A percentile compares a stretch with the other conserved stretches of the same genome.
Evolutionary conservation across 92 coral and sea anemone genomes (phyloP).

Genomic region (Phenganax stokvisi): DNA sequence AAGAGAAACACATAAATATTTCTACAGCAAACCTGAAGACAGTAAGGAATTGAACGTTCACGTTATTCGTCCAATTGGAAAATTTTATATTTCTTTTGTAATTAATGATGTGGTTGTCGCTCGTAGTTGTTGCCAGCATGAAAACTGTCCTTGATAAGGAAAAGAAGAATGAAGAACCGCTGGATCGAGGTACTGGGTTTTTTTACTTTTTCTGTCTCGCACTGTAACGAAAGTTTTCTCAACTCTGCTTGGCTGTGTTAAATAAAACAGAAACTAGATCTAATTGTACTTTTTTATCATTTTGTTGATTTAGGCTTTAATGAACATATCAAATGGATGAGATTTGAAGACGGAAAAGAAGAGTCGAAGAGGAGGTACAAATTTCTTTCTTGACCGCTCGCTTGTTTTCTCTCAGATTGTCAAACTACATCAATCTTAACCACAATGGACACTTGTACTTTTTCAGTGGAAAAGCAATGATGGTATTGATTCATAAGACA

Average conservation of each 20-base stretch:
- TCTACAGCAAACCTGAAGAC: slow-evolving; percentile 64
- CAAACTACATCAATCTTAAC: not conserved
- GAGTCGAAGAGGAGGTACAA: slow-evolving; percentile 61
- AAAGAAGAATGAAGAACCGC: slow-evolving; percentile 33
- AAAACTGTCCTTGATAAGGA: slow-evolving; percentile 48
- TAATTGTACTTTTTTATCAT: not conserved
- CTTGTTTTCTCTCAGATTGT: not conserved
- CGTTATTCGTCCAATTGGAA: not conserved
- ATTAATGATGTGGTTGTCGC: not conserved
- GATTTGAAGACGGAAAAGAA: slow-evolving; percentile 55
- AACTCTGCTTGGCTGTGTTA: not conserved
- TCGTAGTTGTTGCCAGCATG: slow-evolving; percentile 58
- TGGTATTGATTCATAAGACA: slow-evolving; percentile 66
- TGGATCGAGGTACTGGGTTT: slow-evolving; percentile 20
- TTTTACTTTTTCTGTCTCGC: slow-evolving; percentile 12
- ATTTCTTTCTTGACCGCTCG: not conserved
- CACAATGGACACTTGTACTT: not conserved
- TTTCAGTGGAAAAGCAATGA: slow-evolving; percentile 62
- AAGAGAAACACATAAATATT: slow-evolving; percentile 61
- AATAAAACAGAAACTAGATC: not conserved
- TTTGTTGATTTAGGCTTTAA: slow-evolving; percentile 55
- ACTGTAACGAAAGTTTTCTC: slow-evolving; percentile 54
- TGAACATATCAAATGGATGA: slow-evolving; percentile 58
- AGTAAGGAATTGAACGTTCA: slow-evolving; percentile 42
- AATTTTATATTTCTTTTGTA: too few relatives aligned